Evolutionary conservation across 1,140 invertebrate genomes (phyloP), one percentile per base, ranked within the genome.

Genomic region (Saxidomus purpurata): DNA sequence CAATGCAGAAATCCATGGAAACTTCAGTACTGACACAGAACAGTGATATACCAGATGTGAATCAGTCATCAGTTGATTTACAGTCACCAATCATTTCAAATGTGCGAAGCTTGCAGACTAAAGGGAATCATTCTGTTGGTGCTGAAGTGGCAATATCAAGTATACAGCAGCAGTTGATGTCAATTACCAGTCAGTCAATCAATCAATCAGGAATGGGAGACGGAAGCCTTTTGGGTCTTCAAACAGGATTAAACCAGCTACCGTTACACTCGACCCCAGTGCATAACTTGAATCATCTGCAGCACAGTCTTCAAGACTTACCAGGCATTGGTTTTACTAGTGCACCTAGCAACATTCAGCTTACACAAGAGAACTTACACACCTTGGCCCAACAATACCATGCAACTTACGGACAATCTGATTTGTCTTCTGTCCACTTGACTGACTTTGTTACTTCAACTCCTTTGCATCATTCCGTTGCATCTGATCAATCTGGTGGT

Each of bases 91-190:
- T 80, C 19, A 69, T 88, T 55, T 25, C 86, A 0, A 69, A 52
- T 67, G 43, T 87, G 17, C n/a, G 59, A 22, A 61, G 31, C 38
- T 52, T 52, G 43, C 83, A 85, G 28, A 19, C 67, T 17, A 67
- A 85, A 38, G 19, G 22, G 11, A 85, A 59, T 38, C 43, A 67
- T 19, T 71, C 63, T 4, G 34, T 55, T 52, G 63, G 61, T 34
- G 69, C 67, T 34, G 85, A 87, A 22, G 36, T 63, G 2, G 55
- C 85, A 17, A 87, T 87, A 43, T 87, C 71, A 25, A 88, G 59
- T 52, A 80, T 88, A 22, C 86, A 80, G n/a, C 76, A 88, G 31
- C 86, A 87, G 25, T 69, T 88, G 19, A 88, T 88, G 86, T 79
- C 76, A 74, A 81, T 88, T 13, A 79, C 76, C 4, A 69, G 63